Percentiles rank a stretch among this genome's conserved stretches.
phyloP scores from a whole-genome alignment of 2,113 vertebrate genomes.

The Siniperca chuatsi region DNA sequence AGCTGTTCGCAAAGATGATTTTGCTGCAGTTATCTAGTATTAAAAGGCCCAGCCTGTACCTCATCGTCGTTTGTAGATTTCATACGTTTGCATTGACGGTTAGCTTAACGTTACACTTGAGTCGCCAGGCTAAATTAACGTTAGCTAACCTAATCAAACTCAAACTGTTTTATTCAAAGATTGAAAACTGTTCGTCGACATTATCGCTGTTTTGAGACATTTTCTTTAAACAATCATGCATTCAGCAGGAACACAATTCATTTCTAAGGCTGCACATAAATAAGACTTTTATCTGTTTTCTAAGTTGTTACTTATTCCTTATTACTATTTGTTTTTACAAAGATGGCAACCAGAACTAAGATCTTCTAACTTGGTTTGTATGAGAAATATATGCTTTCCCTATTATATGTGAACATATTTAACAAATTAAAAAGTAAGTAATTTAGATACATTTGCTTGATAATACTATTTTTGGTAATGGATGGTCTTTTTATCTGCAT shows the following conservation, averaged over 20 bases:
- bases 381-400: neutral
- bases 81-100: neutral
- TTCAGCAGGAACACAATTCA: neutral
- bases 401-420: neutral
- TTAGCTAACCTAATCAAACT: too few species aligned
- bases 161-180: too few species aligned
- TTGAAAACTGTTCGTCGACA: neutral
- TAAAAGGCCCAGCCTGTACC: neutral
- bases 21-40: neutral
- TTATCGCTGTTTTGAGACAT: neutral
- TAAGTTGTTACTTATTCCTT: too few species aligned
- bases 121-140: too few species aligned
- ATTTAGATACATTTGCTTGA: neutral
- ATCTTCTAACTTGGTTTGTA: neutral
- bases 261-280: neutral
- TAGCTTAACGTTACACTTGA: neutral
- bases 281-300: too few species aligned
- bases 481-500: neutral
- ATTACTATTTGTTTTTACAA: neutral
- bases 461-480: too few species aligned
- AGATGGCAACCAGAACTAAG: neutral
- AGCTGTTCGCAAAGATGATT: neutral
- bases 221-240: neutral
- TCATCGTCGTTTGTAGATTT: neutral
- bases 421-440: neutral